phyloP scores from a whole-genome alignment of 2,113 vertebrate genomes.

The Pygoscelis antarcticus region DNA sequence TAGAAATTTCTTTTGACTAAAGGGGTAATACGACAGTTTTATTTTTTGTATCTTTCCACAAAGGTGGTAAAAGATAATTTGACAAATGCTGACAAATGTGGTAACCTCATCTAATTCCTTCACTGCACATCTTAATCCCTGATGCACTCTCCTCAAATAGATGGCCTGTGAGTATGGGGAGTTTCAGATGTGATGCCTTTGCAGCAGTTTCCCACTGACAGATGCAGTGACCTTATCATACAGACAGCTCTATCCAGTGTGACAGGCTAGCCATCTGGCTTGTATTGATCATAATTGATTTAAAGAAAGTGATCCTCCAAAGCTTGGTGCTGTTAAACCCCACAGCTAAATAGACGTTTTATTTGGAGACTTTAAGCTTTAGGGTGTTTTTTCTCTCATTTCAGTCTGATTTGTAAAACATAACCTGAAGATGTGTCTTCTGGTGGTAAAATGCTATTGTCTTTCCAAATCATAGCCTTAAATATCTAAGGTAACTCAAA shows the following conservation, averaged over 20 bases:
- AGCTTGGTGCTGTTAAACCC: slow-evolving; percentile 29
- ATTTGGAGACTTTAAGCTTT: slow-evolving; percentile 23
- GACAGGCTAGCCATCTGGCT: slow-evolving; percentile 76
- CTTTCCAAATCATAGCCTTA: not conserved
- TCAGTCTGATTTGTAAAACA: slow-evolving; percentile 4
- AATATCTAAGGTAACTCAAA: not conserved
- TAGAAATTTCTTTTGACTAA: not conserved
- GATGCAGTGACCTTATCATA: slow-evolving; percentile 77
- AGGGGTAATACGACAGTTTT: not conserved
- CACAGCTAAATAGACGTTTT: not conserved
- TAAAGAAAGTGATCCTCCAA: slow-evolving; percentile 56
- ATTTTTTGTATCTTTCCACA: not conserved
- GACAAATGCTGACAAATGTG: slow-evolving; percentile 39
- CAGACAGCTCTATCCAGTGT: slow-evolving; percentile 62
- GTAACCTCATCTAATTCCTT: slow-evolving; percentile 44
- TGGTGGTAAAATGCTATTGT: not conserved
- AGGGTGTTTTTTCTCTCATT: slow-evolving; percentile 4
- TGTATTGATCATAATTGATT: slow-evolving; percentile 68
- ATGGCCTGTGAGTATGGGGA: slow-evolving; percentile 15
- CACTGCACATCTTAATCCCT: slow-evolving; percentile 46
- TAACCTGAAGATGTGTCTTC: not conserved
- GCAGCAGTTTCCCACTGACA: slow-evolving; percentile 49
- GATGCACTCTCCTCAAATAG: slow-evolving; percentile 27
- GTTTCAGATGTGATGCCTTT: slow-evolving; percentile 26
- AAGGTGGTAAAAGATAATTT: slow-evolving; percentile 16